Evolutionary conservation across 1,140 invertebrate genomes (phyloP).

Genomic region (Neodiprion lecontei): DNA sequence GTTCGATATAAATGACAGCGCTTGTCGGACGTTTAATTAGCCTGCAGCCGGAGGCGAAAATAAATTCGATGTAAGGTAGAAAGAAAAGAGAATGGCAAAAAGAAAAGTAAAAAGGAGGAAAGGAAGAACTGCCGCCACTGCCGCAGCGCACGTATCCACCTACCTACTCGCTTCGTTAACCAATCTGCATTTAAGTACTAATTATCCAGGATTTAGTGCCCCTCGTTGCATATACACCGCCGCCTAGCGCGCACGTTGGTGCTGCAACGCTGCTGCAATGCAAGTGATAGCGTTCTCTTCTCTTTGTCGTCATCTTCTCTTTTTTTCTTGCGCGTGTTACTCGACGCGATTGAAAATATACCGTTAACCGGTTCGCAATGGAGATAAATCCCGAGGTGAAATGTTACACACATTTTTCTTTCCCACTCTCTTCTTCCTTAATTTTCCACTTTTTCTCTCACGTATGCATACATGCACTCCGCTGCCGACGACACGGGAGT

Average conservation of each 20-base stretch:
- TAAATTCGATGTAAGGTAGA: no score
- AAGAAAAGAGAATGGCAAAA: neutral
- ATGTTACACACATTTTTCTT: constrained; percentile 38
- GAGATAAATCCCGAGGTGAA: constrained; percentile 55
- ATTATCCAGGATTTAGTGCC: neutral
- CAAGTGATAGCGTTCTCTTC: neutral
- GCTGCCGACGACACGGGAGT: constrained; percentile 25
- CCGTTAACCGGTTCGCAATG: constrained; percentile 52
- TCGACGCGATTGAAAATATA: constrained; percentile 49
- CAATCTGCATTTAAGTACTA: constrained; percentile 5
- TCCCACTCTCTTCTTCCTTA: constrained; percentile 28
- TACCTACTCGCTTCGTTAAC: neutral
- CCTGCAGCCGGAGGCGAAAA: no score
- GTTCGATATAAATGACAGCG: no score
- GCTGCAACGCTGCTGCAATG: neutral
- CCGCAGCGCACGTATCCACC: no score
- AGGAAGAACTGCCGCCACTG: neutral
- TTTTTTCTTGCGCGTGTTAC: no score
- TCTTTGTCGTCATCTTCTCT: no score
- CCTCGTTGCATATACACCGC: neutral
- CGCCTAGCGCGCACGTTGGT: no score
- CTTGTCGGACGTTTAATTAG: no score
- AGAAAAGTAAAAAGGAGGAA: neutral
- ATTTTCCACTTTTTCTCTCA: neutral
- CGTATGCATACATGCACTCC: neutral